Evolutionary conservation across 1,140 invertebrate genomes (phyloP), one percentile per base, ranked within the genome.

Genomic region (Sycobia sp.): DNA sequence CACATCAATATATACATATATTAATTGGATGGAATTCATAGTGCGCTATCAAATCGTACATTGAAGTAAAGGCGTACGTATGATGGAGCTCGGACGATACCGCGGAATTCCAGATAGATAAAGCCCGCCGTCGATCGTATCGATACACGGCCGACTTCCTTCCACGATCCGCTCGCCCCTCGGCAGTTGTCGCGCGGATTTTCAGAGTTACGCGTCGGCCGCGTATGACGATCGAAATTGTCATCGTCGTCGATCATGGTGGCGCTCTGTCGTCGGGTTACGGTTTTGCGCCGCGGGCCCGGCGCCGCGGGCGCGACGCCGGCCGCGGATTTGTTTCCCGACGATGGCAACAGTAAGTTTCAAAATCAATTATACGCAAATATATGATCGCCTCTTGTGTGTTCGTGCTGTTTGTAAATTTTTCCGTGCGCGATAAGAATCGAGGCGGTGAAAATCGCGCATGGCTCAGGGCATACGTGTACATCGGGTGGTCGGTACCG

Each of bases 61-160:
- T n/a, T n/a, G n/a, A n/a, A n/a, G n/a, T n/a, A n/a, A n/a, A n/a
- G n/a, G n/a, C n/a, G n/a, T n/a, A n/a, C n/a, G n/a, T n/a, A n/a
- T 38, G 64, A 66, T 57, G 57, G 43, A 54, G 32, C 18, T 14
- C 4, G 8, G 20, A 27, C 2, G 43, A 53, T 46, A 49, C n/a
- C n/a, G 18, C 25, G n/a, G 29, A 25, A 10, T 46, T 58, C 36
- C 44, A 44, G 36, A 56, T 60, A 53, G 63, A 65, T 66, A 55
- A n/a, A n/a, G 51, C 57, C 14, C 32, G 10, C 23, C 14, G 3
- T 46, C 23, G 38, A 39, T 27, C 10, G 38, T n/a, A n/a, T n/a
- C n/a, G n/a, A n/a, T n/a, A 29, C 22, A 46, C 39, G 18, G 20
- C 23, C n/a, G 22, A 49, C 18, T 1, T 25, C 3, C n/a, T n/a